A percentile compares a stretch with the other conserved stretches of the same genome.
Conservation (phyloP, 2,888 invertebrate genomes). For the Leuctra nigra region DNA sequence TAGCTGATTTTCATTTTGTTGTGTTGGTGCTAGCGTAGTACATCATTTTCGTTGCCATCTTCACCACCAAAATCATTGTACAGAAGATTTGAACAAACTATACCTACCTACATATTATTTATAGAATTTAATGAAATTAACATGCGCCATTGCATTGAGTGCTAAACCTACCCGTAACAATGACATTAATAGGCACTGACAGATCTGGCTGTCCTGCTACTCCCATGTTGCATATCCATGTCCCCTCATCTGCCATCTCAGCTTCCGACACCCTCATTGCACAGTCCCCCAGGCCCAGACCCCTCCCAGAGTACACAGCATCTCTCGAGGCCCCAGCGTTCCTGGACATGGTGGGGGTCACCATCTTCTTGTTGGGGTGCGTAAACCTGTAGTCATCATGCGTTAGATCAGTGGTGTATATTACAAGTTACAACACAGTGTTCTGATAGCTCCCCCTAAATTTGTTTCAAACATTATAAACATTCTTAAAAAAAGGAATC, state of each 20-base stretch:
- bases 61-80: too few species aligned
- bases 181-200: background rate
- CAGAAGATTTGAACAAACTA: too few species aligned
- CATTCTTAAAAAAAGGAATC: too few species aligned
- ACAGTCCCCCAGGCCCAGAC: conserved; percentile 2
- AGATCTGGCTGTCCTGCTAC: background rate
- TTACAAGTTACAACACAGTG: background rate
- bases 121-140: background rate
- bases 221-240: conserved; percentile 3
- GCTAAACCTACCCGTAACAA: background rate
- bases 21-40: too few species aligned
- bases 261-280: background rate
- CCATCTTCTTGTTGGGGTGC: background rate
- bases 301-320: background rate
- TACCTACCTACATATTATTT: background rate
- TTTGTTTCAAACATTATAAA: too few species aligned
- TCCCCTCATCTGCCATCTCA: background rate
- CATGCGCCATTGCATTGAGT: background rate
- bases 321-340: background rate
- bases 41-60: too few species aligned
- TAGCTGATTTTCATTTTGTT: too few species aligned
- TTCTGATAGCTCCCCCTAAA: too few species aligned
- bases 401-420: too few species aligned
- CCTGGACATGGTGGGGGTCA: background rate
- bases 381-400: conserved; percentile 2